A percentile compares a stretch with the other conserved stretches of the same genome.
Evolutionary conservation across 2,888 invertebrate species (phyloP).

Genomic region (Dinocampus coccinellae): DNA sequence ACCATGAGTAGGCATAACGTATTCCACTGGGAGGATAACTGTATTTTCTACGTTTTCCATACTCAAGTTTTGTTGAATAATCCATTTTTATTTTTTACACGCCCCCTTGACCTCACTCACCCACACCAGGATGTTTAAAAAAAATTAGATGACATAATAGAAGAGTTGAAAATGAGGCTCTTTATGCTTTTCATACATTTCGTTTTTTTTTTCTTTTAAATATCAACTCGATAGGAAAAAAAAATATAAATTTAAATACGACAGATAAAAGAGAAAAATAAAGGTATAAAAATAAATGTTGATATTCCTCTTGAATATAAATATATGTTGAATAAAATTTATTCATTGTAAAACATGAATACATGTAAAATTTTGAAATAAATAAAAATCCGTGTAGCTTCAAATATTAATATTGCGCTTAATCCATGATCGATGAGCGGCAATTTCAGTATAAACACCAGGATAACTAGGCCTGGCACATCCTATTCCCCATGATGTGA

Average conservation of each 20-base stretch:
- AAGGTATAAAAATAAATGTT: too few species aligned
- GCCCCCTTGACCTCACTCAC: neutral
- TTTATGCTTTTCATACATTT: too few species aligned
- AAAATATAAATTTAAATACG: too few species aligned
- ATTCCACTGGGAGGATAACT: neutral
- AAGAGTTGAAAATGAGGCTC: neutral
- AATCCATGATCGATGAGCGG: slow-evolving; percentile 70
- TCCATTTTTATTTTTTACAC: neutral
- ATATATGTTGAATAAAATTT: too few species aligned
- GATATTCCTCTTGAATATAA: too few species aligned
- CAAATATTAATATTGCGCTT: too few species aligned
- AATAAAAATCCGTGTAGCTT: too few species aligned
- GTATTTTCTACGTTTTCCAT: neutral
- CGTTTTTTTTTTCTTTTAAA: too few species aligned
- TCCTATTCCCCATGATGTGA: slow-evolving; percentile 70
- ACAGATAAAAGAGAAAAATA: too few species aligned
- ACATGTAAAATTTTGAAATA: too few species aligned
- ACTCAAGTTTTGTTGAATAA: neutral
- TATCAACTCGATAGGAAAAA: too few species aligned
- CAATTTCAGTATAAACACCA: slow-evolving; percentile 70
- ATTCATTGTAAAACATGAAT: too few species aligned
- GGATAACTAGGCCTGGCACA: slow-evolving; percentile 70
- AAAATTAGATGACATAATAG: neutral
- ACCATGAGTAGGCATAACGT: neutral
- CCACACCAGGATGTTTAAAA: neutral